These are phyloP conservation scores for Smutsia temminckii DNA, from an alignment of 2,797 vertebrate genomes.

Conservation along the genomic window DNA sequence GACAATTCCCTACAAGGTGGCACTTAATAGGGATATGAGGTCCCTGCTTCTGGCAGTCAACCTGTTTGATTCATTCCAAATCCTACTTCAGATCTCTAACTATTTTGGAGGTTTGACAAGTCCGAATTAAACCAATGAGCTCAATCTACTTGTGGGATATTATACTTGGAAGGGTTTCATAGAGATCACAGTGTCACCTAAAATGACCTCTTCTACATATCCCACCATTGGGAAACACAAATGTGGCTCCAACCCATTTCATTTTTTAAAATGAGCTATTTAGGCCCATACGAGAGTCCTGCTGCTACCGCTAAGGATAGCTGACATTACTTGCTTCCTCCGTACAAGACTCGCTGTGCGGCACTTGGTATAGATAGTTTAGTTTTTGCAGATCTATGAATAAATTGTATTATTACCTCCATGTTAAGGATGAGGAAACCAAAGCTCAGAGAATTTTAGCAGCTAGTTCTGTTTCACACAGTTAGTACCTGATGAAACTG, in stretches of 20 bases:
- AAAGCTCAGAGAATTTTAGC: neutral
- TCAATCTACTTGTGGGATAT: conserved; percentile 30
- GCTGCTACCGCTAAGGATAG: neutral
- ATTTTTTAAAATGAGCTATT: neutral
- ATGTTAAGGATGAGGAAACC: neutral
- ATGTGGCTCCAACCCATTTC: neutral
- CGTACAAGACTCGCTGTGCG: neutral
- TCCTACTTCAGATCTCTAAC: conserved; percentile 24
- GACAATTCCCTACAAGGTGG: neutral
- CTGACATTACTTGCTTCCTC: neutral
- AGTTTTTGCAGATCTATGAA: neutral
- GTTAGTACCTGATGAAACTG: accelerated
- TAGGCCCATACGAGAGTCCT: neutral
- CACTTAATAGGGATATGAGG: neutral
- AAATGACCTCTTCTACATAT: neutral
- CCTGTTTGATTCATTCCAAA: conserved; percentile 17
- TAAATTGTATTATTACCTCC: neutral
- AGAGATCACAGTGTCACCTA: neutral
- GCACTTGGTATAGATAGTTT: neutral
- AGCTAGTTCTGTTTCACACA: no score
- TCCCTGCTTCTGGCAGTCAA: neutral
- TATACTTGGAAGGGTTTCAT: neutral
- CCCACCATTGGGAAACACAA: neutral
- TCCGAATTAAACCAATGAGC: conserved; percentile 58
- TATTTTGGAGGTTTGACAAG: conserved; percentile 36